Conservation (phyloP, 1,140 invertebrate genomes). For the Pygmarrhopalites habei region DNA sequence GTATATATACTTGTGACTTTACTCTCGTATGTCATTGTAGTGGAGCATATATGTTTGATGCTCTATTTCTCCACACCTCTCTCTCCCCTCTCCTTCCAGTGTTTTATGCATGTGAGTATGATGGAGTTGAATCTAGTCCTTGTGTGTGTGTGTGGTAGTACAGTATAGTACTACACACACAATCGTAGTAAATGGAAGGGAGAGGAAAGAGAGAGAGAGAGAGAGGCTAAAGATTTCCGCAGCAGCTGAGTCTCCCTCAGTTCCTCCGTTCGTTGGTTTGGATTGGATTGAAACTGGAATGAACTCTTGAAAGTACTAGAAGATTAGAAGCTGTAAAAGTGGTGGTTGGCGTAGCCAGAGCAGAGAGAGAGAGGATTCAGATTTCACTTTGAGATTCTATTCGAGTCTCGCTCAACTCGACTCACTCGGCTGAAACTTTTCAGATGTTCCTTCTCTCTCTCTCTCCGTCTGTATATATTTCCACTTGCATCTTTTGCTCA, state of each 20-base stretch:
- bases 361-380: conserved; percentile 19
- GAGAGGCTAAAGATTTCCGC: conserved; percentile 14
- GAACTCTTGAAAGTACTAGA: conserved; percentile 18
- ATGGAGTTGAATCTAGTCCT: no score
- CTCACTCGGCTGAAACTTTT: conserved; percentile 31
- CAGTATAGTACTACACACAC: no score
- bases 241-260: background rate
- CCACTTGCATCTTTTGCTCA: conserved; percentile 19
- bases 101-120: no score
- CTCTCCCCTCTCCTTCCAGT: no score
- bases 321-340: conserved; percentile 24
- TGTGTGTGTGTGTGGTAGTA: no score
- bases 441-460: conserved; percentile 30
- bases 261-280: conserved; percentile 1
- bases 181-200: no score
- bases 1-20: no score
- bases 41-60: no score
- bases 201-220: background rate
- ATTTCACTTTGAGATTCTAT: conserved; percentile 34
- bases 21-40: no score
- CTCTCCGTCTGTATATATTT: no score
- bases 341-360: conserved; percentile 11
- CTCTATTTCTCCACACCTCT: no score
- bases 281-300: conserved; percentile 13
- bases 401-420: conserved; percentile 32